These are phyloP conservation scores for Cathartes aura DNA, from an alignment of 2,113 vertebrate species.

Conservation along the genomic window DNA sequence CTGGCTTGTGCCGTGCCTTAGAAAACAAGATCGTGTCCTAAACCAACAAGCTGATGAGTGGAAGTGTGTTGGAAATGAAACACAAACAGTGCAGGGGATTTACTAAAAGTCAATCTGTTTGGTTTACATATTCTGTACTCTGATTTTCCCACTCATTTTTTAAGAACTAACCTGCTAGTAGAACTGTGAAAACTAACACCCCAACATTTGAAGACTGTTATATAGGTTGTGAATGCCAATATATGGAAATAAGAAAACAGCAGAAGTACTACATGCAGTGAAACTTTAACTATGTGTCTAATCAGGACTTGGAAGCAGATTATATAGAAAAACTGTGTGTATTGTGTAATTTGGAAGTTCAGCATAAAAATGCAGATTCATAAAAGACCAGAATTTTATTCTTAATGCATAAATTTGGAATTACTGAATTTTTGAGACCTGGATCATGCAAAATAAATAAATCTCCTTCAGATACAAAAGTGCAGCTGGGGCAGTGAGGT, in stretches of 20 bases:
- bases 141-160: not conserved
- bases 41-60: not conserved
- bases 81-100: not conserved
- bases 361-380: not conserved
- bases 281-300: not conserved
- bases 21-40: not conserved
- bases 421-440: not conserved
- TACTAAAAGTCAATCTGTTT: not conserved
- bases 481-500: not conserved
- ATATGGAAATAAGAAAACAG: not conserved
- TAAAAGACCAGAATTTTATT: not conserved
- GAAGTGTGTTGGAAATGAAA: not conserved
- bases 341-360: not conserved
- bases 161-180: not conserved
- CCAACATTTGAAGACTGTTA: not conserved
- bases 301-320: not conserved
- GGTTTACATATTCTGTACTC: not conserved
- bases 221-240: not conserved
- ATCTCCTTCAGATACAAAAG: not conserved
- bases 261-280: not conserved
- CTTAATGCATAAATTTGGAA: not conserved
- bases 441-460: not conserved
- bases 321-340: not conserved
- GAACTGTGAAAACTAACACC: not conserved
- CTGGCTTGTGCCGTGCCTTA: not conserved